Evolutionary conservation across 2,888 invertebrate genomes (phyloP).

Genomic region (Doris montereyensis): DNA sequence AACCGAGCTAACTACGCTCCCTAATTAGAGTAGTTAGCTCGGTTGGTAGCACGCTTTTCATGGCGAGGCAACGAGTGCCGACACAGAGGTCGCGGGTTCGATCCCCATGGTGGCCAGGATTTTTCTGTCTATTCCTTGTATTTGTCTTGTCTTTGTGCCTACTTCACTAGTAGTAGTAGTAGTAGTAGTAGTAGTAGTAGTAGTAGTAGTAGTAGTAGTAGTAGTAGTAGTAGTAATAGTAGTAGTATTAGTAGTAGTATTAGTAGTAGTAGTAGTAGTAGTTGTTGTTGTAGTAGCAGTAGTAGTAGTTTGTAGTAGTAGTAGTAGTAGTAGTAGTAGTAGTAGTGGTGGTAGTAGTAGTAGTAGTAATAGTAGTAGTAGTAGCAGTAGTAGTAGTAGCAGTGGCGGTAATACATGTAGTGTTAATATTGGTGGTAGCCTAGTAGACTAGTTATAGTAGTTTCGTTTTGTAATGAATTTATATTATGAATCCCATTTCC

Average conservation of each 20-base stretch:
- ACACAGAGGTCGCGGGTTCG: too few species aligned
- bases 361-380: neutral
- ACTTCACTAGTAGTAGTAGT: neutral
- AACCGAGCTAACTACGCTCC: too few species aligned
- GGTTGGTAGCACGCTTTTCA: too few species aligned
- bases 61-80: too few species aligned
- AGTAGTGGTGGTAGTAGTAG: neutral
- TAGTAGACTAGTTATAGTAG: too few species aligned
- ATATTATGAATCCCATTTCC: too few species aligned
- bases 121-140: too few species aligned
- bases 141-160: too few species aligned
- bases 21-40: neutral
- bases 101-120: too few species aligned
- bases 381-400: neutral
- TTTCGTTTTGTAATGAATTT: too few species aligned
- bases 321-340: neutral
- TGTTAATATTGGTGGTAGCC: too few species aligned
- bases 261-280: neutral
- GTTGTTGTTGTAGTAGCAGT: neutral
- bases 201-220: neutral
- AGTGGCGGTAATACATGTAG: neutral
- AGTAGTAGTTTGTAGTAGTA: neutral
- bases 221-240: constrained; percentile 1
- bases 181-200: neutral
- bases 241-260: neutral